Percentiles rank a stretch among this genome's conserved stretches.
Evolutionary conservation across 2,797 vertebrate genomes (phyloP).

Genomic region (Sarcophilus harrisii): DNA sequence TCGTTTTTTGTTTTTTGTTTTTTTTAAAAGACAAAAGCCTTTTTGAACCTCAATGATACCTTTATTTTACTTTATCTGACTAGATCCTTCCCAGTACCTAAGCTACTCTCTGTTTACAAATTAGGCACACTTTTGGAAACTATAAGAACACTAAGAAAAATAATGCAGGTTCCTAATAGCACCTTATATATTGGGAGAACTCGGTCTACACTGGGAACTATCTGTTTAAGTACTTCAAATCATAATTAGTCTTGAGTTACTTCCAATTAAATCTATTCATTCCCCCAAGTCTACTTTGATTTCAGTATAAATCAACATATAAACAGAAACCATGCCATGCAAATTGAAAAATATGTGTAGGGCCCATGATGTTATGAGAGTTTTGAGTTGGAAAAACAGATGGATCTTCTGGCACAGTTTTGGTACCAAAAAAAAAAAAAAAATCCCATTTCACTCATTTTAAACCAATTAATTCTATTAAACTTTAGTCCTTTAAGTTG

Average conservation of each 20-base stretch:
- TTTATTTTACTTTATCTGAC: constrained; percentile 45
- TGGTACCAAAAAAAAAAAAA: neutral
- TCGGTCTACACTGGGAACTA: constrained; percentile 43
- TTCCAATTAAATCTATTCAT: constrained; percentile 45
- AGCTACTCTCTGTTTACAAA: constrained; percentile 4
- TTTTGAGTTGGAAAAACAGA: constrained; percentile 30
- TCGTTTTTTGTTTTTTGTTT: constrained; percentile 10
- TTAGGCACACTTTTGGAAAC: constrained; percentile 36
- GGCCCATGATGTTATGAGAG: constrained; percentile 16
- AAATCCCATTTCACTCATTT: constrained; percentile 3
- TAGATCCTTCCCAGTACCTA: constrained; percentile 31
- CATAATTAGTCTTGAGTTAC: constrained; percentile 28
- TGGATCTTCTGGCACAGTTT: neutral
- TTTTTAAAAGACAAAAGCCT: constrained; percentile 52
- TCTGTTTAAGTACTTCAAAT: constrained; percentile 54
- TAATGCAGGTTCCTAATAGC: neutral
- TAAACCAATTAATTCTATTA: constrained; percentile 26
- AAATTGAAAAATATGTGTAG: constrained; percentile 15
- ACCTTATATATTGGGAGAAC: constrained; percentile 30
- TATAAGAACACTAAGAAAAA: neutral
- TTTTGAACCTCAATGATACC: constrained; percentile 10
- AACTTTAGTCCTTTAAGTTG: constrained; percentile 39
- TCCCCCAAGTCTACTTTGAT: constrained; percentile 31
- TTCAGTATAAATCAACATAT: constrained; percentile 35
- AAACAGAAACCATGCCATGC: constrained; percentile 14